These are phyloP conservation scores for Alouatta palliata DNA, from an alignment of 2,113 vertebrate species.

Conservation along the genomic window DNA sequence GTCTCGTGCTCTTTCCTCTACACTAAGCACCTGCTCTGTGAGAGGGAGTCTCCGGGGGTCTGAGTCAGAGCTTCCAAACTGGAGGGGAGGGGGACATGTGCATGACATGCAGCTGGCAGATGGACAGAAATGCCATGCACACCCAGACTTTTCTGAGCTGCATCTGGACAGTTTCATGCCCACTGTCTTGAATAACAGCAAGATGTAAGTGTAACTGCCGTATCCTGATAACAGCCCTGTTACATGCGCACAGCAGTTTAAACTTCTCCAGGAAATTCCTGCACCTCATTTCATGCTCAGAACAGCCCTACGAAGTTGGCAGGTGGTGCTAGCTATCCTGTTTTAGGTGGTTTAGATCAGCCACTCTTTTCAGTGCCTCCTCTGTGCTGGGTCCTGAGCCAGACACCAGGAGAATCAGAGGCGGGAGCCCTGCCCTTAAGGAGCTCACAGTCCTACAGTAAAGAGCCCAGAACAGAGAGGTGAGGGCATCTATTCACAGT, in stretches of 20 bases:
- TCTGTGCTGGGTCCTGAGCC: background rate
- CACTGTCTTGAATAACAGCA: background rate
- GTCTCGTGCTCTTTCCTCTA: rapidly evolving
- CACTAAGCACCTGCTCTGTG: background rate
- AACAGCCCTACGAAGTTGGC: background rate
- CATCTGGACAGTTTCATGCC: background rate
- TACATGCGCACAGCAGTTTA: background rate
- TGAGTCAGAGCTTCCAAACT: slow-evolving; percentile 5
- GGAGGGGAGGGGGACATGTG: background rate
- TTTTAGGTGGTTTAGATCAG: background rate
- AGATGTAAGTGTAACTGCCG: background rate
- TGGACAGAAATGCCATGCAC: rapidly evolving
- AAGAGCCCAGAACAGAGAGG: background rate
- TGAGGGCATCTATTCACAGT: background rate
- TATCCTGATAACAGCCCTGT: rapidly evolving
- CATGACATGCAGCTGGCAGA: background rate
- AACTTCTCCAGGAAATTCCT: background rate
- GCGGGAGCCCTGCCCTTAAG: background rate
- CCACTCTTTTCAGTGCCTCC: background rate
- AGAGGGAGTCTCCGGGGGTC: background rate
- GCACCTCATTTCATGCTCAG: background rate
- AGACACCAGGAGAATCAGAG: background rate
- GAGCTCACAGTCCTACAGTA: background rate
- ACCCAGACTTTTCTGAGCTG: background rate
- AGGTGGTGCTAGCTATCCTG: background rate